Evolutionary conservation across 2,888 invertebrate genomes (phyloP).

Genomic region (Pollenia amentaria): DNA sequence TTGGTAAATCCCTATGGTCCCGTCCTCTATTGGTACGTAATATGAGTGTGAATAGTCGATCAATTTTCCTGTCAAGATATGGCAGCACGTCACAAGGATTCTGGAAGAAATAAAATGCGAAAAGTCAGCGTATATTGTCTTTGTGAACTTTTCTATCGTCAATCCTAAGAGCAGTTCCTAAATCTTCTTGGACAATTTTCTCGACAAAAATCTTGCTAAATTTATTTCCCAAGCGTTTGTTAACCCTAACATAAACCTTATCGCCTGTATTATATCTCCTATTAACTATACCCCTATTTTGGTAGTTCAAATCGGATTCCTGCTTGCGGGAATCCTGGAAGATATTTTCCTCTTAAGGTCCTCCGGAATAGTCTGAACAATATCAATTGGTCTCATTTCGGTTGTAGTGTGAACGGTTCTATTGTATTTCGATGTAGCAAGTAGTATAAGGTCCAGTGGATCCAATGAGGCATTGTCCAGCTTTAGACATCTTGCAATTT

Average conservation of each 20-base stretch:
- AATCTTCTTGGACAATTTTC: conserved; percentile 18
- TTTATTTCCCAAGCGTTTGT: conserved; percentile 20
- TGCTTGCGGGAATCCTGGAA: too few relatives aligned
- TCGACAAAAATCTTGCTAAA: conserved; percentile 22
- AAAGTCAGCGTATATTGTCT: not conserved
- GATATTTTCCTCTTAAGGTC: too few relatives aligned
- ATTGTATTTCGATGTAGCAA: conserved; percentile 27
- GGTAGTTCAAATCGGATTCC: not conserved
- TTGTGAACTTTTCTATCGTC: conserved; percentile 1
- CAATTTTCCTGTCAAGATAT: too few relatives aligned
- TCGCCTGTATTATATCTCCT: conserved; percentile 2
- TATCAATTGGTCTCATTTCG: not conserved
- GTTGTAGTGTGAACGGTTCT: conserved; percentile 22
- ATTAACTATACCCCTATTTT: not conserved
- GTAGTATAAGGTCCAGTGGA: not conserved
- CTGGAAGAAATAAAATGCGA: too few relatives aligned
- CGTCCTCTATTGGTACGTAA: too few relatives aligned
- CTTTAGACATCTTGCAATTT: conserved; percentile 25
- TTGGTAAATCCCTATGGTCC: too few relatives aligned
- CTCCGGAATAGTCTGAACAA: too few relatives aligned
- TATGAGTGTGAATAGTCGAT: too few relatives aligned
- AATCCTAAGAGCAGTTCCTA: not conserved
- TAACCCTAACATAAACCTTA: conserved; percentile 14
- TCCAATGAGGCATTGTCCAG: not conserved
- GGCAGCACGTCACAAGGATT: too few relatives aligned